Percentiles rank a stretch among this genome's conserved stretches.
Conservation (phyloP, 2,888 invertebrate genomes). For the Cinara cedri region DNA sequence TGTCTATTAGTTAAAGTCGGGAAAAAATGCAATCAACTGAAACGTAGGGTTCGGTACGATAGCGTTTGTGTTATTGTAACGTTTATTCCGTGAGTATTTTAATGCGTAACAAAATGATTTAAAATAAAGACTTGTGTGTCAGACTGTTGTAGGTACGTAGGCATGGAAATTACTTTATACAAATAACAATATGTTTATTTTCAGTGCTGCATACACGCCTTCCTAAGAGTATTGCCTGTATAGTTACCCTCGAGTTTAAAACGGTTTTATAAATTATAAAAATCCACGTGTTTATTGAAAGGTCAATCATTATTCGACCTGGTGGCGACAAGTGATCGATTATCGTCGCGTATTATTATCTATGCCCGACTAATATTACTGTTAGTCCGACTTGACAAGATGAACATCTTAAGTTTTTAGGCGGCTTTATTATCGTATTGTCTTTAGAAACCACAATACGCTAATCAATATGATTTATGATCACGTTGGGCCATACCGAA, state of each 20-base stretch:
- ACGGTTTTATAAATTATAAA: no score
- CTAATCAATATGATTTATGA: conserved; percentile 53
- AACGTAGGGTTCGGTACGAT: no score
- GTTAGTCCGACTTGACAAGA: conserved; percentile 31
- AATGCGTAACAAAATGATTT: no score
- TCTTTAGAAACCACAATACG: conserved; percentile 28
- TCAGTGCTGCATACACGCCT: no score
- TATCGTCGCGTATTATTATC: conserved; percentile 21
- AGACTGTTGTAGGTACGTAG: not conserved
- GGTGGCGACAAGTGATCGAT: conserved; percentile 53
- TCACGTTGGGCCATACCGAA: conserved; percentile 19
- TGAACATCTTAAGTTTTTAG: conserved; percentile 40
- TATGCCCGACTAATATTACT: conserved; percentile 21
- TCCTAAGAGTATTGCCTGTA: not conserved
- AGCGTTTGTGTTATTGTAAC: no score
- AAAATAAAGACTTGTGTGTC: no score
- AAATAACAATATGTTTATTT: conserved; percentile 9
- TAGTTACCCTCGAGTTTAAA: not conserved
- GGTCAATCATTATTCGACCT: conserved; percentile 44
- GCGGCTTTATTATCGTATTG: conserved; percentile 51
- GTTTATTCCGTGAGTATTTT: no score
- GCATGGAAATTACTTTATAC: not conserved
- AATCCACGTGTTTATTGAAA: conserved; percentile 1
- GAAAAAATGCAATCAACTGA: no score
- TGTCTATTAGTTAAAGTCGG: no score